Evolutionary conservation across 2,888 invertebrate genomes (phyloP).

Genomic region (Ctenicera cuprea): DNA sequence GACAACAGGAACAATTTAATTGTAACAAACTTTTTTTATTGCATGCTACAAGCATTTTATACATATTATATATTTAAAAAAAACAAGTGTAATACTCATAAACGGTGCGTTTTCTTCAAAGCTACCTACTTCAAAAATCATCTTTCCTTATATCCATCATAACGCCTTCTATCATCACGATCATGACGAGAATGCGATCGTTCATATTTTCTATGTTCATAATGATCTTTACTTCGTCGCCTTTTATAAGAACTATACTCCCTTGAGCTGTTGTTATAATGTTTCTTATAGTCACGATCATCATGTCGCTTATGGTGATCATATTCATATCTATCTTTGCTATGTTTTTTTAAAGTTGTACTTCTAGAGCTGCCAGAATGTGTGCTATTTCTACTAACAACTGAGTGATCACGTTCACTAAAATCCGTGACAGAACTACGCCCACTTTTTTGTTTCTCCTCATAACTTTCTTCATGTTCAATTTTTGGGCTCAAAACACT

Average conservation of each 20-base stretch:
- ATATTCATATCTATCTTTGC: constrained; percentile 17
- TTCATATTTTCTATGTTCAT: constrained; percentile 1
- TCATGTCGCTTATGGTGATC: background rate
- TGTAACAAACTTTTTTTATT: constrained; percentile 4
- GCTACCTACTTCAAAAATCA: background rate
- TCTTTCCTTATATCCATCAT: constrained; percentile 4
- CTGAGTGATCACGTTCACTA: constrained; percentile 41
- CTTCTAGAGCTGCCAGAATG: constrained; percentile 46
- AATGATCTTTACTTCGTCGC: constrained; percentile 3
- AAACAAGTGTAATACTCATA: constrained; percentile 11
- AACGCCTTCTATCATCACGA: constrained; percentile 6
- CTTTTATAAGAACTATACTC: background rate
- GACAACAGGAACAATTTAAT: background rate
- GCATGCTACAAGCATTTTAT: background rate
- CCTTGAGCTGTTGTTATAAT: background rate
- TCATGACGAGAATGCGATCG: constrained; percentile 3
- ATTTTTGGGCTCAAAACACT: background rate
- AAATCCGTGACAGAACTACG: constrained; percentile 24
- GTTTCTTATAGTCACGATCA: background rate
- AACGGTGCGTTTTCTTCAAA: background rate
- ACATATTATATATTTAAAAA: background rate
- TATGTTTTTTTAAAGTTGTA: constrained; percentile 10
- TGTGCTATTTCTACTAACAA: constrained; percentile 39
- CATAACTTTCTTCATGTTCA: constrained; percentile 6
- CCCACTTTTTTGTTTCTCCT: constrained; percentile 31